phyloP scores from a whole-genome alignment of 2,797 vertebrate species.

The Malurus leucopterus region DNA sequence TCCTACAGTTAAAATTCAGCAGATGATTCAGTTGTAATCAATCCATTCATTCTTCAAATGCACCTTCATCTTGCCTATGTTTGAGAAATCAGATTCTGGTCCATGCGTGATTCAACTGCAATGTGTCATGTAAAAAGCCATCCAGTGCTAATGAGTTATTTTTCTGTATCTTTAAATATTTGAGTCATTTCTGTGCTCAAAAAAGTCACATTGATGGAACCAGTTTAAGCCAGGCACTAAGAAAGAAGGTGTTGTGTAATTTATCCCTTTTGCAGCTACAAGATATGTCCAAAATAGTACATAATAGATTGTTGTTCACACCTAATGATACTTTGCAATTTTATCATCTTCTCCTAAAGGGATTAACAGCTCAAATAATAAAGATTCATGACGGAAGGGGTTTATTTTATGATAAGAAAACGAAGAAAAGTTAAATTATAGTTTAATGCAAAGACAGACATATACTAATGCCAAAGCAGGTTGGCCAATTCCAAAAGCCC shows the following conservation, averaged over 20 bases:
- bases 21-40: slow-evolving; percentile 21
- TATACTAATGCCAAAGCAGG: not conserved
- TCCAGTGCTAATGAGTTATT: slow-evolving; percentile 26
- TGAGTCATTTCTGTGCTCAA: slow-evolving; percentile 30
- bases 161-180: slow-evolving; percentile 19
- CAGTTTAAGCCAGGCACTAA: not conserved
- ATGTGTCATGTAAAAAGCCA: slow-evolving; percentile 4
- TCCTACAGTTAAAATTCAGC: not conserved
- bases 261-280: not conserved
- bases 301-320: not conserved
- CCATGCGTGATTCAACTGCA: slow-evolving; percentile 4
- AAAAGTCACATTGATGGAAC: not conserved
- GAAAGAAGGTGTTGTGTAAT: not conserved
- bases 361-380: not conserved
- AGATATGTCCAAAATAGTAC: not conserved
- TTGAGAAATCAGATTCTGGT: slow-evolving; percentile 12
- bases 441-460: not conserved
- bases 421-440: not conserved
- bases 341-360: not conserved
- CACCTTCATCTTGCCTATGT: not conserved
- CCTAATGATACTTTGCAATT: not conserved
- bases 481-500: not conserved
- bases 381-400: not conserved
- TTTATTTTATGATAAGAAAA: not conserved
- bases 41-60: not conserved